Conservation (phyloP, 1,140 invertebrate genomes). For the Halictus rubicundus region DNA sequence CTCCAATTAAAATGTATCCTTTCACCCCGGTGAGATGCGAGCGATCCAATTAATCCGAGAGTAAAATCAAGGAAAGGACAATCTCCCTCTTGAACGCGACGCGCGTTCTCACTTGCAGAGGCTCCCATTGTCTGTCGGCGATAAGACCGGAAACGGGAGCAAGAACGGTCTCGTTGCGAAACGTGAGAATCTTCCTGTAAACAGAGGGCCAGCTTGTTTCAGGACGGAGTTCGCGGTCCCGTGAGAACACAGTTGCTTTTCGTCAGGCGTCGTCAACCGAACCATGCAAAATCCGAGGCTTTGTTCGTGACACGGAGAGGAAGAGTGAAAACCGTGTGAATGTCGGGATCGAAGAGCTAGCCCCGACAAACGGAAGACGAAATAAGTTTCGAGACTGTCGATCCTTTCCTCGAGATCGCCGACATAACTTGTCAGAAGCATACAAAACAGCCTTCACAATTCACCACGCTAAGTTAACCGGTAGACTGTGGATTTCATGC, state of each 20-base stretch:
- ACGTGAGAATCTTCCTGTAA: slow-evolving; percentile 43
- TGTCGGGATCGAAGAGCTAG: not conserved
- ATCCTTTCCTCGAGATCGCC: not conserved
- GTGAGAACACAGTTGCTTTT: slow-evolving; percentile 56
- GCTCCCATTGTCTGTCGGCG: slow-evolving; percentile 25
- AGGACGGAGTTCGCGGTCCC: slow-evolving; percentile 27
- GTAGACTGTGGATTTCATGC: no score
- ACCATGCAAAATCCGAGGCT: not conserved
- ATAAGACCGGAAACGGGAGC: slow-evolving; percentile 49
- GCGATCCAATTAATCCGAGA: slow-evolving; percentile 1
- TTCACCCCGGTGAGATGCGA: not conserved
- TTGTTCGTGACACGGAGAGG: slow-evolving; percentile 16
- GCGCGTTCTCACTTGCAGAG: not conserved
- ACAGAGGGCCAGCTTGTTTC: not conserved
- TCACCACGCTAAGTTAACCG: no score
- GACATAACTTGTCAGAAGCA: not conserved
- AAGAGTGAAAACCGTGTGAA: slow-evolving; percentile 50
- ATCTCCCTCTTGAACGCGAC: not conserved
- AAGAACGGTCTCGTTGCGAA: slow-evolving; percentile 28
- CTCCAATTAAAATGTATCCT: not conserved
- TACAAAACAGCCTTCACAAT: no score
- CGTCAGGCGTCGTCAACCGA: slow-evolving; percentile 28
- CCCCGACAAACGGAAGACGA: not conserved
- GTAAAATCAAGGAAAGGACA: slow-evolving; percentile 26
- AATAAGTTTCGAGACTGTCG: slow-evolving; percentile 16